Conservation (phyloP, 2,888 invertebrate genomes). For the Willowsia nigromaculata region DNA sequence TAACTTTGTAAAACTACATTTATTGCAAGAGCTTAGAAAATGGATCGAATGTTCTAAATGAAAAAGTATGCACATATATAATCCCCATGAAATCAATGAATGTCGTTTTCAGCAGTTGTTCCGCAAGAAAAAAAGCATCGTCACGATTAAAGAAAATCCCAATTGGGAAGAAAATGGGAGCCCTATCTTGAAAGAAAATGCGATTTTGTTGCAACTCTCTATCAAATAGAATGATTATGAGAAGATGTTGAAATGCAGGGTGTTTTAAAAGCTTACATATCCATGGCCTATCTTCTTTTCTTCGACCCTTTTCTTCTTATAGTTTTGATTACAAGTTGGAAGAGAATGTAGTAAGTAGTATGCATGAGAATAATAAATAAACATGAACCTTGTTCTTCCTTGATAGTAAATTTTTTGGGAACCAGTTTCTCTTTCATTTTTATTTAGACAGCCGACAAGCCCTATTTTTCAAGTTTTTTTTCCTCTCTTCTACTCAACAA, state of each 20-base stretch:
- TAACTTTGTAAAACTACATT: too few species aligned
- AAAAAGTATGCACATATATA: too few species aligned
- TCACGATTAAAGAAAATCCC: neutral
- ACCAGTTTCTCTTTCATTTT: slow-evolving; percentile 42
- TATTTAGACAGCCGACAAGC: slow-evolving; percentile 47
- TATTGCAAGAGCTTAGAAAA: neutral
- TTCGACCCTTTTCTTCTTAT: neutral
- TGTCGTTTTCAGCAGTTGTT: neutral
- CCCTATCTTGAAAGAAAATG: too few species aligned
- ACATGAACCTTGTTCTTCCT: neutral
- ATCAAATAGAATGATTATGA: too few species aligned
- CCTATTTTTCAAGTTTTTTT: slow-evolving; percentile 30
- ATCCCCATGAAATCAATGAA: neutral
- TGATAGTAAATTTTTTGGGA: neutral
- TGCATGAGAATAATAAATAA: neutral
- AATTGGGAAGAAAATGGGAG: too few species aligned
- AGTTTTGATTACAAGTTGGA: neutral
- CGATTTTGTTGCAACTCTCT: too few species aligned
- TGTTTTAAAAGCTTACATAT: too few species aligned
- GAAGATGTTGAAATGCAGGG: too few species aligned
- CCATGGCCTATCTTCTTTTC: too few species aligned
- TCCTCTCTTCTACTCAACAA: neutral
- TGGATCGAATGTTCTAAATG: neutral
- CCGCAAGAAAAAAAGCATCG: neutral
- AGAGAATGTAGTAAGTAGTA: neutral